Evolutionary conservation across 2,888 invertebrate genomes (phyloP), one percentile per base, ranked within the genome.

Genomic region (Syritta pipiens): DNA sequence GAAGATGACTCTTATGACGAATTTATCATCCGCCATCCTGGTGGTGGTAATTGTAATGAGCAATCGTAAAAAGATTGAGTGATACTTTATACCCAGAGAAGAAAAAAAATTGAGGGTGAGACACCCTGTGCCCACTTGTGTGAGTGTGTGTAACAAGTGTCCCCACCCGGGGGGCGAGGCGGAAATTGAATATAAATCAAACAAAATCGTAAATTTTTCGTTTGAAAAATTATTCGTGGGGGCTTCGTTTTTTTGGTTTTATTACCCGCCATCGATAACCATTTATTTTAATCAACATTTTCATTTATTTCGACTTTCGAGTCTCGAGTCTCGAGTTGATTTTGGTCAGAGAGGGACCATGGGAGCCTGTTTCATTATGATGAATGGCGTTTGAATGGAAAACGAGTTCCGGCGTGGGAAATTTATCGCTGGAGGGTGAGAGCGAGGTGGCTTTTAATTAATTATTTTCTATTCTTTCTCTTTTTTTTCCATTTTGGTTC

Each of bases 11-110:
- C 40, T 57, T 57, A 35, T 57, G 63, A 63, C 24, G 57, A 40
- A 72, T 63, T 72, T 72, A 72, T 51, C 24, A 12, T 30, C 22
- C 17, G 10, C 22, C 4, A 12, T 17, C 44, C 32, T 20, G 44
- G 35, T 26, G 42, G 22, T 60, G 51, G 69, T 59, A 69, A 69
- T 69, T 69, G 59, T 69, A 69, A 69, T 60, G 59, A 40, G 51
- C 32, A 30, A 57, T 57, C 57, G 48, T 68, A 48, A 57, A 68
- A 48, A 40, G 12, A 19, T 9, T 42, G 5, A 1, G 6, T 10
- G 12, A 37, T 37, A n/a, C 28, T 10, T 26, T 37, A 26, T 37
- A 19, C 4, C 4, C 10, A 12, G 26, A 17, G 19, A 10, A 7
- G 42, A 10, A 17, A 17, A 0, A 24, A 12, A n/a, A n/a, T n/a